Base-by-base conservation (phyloP, 2,888 invertebrate species). In the Amiota minor region DNA sequence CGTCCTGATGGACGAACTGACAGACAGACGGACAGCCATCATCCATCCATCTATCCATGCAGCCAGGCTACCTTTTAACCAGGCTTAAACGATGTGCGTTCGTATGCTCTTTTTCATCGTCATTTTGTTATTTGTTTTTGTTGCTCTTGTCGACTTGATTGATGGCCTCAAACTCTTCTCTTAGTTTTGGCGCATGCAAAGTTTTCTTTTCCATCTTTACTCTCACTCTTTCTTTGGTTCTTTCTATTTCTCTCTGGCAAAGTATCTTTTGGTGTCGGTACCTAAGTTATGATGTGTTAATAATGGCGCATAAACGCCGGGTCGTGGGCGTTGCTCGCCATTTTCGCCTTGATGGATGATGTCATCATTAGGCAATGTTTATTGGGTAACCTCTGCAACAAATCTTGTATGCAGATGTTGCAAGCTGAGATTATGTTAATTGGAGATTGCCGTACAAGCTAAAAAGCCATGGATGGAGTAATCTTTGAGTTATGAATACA, bases 251-350 rank as follows among this genome's bases (percentile, higher is more conserved):
- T 72, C 71, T 74, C 75, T 72, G 73, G 35, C 35, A 35, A 35
- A 35, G 35, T 35, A 35, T 35, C 35, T 6, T 35, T 35, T 8
- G 35, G 35, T 6, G 35, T 35, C 35, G 35, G 75, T 76, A 78
- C 75, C 77, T 79, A 77, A 87, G 84, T 85, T 87, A 87, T 87
- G 88, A 87, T 81, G 87, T 87, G 88, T 84, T 87, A 86, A 87
- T 87, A 86, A 87, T 84, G 87, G 81, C 85, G 83, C 84, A 84
- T 83, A 81, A 81, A 83, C 81, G 79, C 80, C 77, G 73, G 79
- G 71, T 77, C 79, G 81, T 79, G 84, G 87, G 86, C 87, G 87
- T 86, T 80, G 79, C 78, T 69, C 67, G 75, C 50, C 78, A 47
- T 50, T 11, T 11, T 59, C 18, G 59, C 18, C 20, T 18, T 59